Base-by-base conservation (phyloP, 2,888 invertebrate genomes). In the Drosophila prostipennis region DNA sequence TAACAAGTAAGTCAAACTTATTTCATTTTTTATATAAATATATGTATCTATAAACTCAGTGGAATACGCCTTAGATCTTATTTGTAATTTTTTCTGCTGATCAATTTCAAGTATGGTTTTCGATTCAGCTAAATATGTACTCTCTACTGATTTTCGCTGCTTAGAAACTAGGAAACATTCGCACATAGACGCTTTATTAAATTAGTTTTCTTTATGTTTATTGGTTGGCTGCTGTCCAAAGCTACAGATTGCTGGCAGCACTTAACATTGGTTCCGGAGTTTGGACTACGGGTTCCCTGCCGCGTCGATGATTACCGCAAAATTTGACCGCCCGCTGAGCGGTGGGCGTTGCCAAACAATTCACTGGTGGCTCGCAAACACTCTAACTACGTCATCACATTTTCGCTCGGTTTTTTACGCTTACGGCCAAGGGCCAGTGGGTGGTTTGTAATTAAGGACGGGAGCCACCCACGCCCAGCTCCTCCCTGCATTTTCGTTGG, bases 381-480 rank as follows among this genome's bases (percentile, higher is more conserved):
- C 68, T 16, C 67, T 54, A 87, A 83, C 85, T 86, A 88, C 85
- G 85, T 86, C 89, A 86, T 86, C 89, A 88, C 81, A 78, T 85
- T 84, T 85, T 72, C 71, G 76, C 57, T 51, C 49, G 34, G 26
- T 75, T 67, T 71, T 67, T 53, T 37, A 68, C 55, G 61, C 52
- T 61, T 63, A 14, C 53, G 51, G 37, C 14, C 37, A 39, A 37
- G 63, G 51, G 64, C 70, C 64, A 59, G 60, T 85, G 88, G 84
- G 80, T 86, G 83, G 87, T 79, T 86, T 86, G 87, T 85, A 86
- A 85, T 86, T 85, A 85, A 80, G 88, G 87, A 72, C 76, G 80
- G 77, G 77, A 72, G 80, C 79, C 76, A 85, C 88, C 74, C 77
- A 81, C 59, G 60, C 77, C 71, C 53, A 10, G 1, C n/a, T 60